phyloP scores from a whole-genome alignment of 2,113 vertebrate species.

The Tor tambroides region DNA sequence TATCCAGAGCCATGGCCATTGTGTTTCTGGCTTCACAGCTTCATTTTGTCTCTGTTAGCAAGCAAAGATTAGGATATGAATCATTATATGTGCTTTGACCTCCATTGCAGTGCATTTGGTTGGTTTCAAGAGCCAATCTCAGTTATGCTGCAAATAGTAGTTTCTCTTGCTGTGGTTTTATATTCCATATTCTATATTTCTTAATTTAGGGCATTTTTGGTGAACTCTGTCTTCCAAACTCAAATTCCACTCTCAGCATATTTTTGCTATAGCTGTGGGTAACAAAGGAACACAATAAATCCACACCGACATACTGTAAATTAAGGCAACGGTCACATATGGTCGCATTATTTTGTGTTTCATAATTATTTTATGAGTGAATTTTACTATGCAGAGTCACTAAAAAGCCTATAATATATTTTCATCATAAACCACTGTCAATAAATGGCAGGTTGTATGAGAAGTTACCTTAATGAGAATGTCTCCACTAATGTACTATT shows the following conservation, averaged over 20 bases:
- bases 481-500: background rate
- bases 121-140: background rate
- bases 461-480: background rate
- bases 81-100: background rate
- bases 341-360: background rate
- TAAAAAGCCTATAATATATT: background rate
- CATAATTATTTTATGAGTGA: background rate
- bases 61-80: conserved; percentile 8
- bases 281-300: too few species aligned
- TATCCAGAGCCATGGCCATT: conserved; percentile 20
- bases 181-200: too few species aligned
- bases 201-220: too few species aligned
- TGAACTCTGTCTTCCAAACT: too few species aligned
- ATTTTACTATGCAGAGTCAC: background rate
- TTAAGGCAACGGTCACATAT: too few species aligned
- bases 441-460: background rate
- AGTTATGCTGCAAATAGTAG: background rate
- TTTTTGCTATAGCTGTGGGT: too few species aligned
- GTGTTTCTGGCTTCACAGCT: background rate
- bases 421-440: background rate
- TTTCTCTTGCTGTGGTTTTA: background rate
- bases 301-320: too few species aligned
- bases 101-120: background rate
- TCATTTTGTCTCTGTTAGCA: conserved; percentile 5
- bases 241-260: too few species aligned